Percentiles rank a stretch among this genome's conserved stretches.
Conservation (phyloP, 2,113 vertebrate species). For the Poeciliopsis turrubarensis region DNA sequence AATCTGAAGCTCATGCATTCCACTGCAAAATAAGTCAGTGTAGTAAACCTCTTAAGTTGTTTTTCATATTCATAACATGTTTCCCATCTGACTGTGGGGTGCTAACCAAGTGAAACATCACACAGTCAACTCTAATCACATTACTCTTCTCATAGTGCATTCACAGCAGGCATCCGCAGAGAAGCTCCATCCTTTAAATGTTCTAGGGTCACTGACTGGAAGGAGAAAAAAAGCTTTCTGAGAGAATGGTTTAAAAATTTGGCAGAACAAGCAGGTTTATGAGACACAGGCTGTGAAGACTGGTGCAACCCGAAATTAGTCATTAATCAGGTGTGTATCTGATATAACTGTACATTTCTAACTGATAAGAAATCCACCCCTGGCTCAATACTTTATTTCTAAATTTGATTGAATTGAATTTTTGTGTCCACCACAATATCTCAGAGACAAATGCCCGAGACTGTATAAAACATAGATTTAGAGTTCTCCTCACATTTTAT, state of each 20-base stretch:
- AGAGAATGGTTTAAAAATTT: slow-evolving; percentile 42
- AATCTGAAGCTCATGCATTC: slow-evolving; percentile 23
- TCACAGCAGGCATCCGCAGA: slow-evolving; percentile 50
- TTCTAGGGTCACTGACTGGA: slow-evolving; percentile 42
- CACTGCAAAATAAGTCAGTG: slow-evolving; percentile 45
- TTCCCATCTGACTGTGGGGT: slow-evolving; percentile 63
- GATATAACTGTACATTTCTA: too few species aligned
- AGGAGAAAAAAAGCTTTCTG: slow-evolving; percentile 30
- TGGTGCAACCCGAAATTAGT: not conserved
- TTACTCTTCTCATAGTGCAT: slow-evolving; percentile 69
- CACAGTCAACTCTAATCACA: slow-evolving; percentile 74
- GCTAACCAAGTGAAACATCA: slow-evolving; percentile 75
- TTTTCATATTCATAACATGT: slow-evolving; percentile 72
- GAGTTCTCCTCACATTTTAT: slow-evolving; percentile 30
- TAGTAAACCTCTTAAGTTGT: slow-evolving; percentile 48
- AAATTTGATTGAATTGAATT: too few species aligned
- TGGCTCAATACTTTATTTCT: too few species aligned
- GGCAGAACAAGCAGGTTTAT: slow-evolving; percentile 9
- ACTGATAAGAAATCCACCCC: too few species aligned
- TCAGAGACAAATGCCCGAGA: not conserved
- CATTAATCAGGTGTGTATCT: too few species aligned
- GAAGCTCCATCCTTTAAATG: slow-evolving; percentile 52
- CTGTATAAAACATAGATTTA: slow-evolving; percentile 40
- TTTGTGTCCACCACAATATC: too few species aligned
- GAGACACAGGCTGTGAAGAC: slow-evolving; percentile 4